Evolutionary conservation across 2,113 vertebrate genomes (phyloP), one percentile per base, ranked within the genome.

Genomic region (Sceloporus undulatus): DNA sequence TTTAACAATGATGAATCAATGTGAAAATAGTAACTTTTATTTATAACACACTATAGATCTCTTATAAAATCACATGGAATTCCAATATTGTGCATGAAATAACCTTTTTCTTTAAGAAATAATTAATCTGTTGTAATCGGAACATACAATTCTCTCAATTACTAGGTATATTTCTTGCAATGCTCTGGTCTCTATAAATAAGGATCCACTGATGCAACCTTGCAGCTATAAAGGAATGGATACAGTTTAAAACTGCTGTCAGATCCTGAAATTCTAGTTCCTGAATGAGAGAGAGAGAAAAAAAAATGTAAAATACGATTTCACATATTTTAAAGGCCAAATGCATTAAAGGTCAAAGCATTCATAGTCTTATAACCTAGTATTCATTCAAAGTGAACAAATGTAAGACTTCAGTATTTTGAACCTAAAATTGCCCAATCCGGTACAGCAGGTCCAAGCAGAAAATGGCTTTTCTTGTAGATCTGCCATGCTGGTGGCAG

Each of bases 181-280:
- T 92, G 93, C 97, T 97, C 91, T 98, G 98, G 93, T 97, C 95
- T 97, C 97, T 93, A 98, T 94, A 87, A 98, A 98, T 21, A 96
- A 91, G 3, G 98, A 95, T 99, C 98, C 97, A 98, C 94, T 52
- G 98, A 97, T 92, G 98, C 98, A 97, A 99, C 98, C 96, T 98
- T 98, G 98, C 98, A 82, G 98, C 98, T 66, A 99, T 97, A 96
- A 99, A 99, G 87, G 98, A 98, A 91, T 98, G 98, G 84, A 98
- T 97, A 84, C 98, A 99, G 88, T 99, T 98, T 89, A 99, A 97
- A 91, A 99, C 98, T 0, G 97, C 97, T 0, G 98, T 98, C 90
- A 98, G 96, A 93, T 98, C 98, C 75, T 96, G 97, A 93, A 99
- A 99, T 95, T 99, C 98, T 77, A 99, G 96, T 84, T 99, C 98